phyloP scores from a whole-genome alignment of 2,797 vertebrate species.

The Pelochelys cantorii region DNA sequence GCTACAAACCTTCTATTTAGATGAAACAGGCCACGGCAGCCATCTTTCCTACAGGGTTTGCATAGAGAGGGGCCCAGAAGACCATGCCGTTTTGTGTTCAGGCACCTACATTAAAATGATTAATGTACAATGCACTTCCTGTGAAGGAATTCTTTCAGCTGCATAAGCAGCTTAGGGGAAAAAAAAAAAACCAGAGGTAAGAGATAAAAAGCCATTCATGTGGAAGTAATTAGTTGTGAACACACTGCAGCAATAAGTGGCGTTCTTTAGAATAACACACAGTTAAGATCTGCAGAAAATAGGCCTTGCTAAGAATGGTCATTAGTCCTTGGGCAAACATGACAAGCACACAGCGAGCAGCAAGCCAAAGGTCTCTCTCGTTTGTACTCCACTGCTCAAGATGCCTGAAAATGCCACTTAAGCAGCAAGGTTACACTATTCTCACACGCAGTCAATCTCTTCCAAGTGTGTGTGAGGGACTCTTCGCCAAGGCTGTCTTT shows the following conservation, averaged over 20 bases:
- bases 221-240: conserved; percentile 36
- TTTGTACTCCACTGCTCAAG: not conserved
- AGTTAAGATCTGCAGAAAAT: conserved; percentile 35
- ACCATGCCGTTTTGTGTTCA: conserved; percentile 43
- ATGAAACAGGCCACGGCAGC: conserved; percentile 33
- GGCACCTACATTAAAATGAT: conserved; percentile 39
- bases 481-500: conserved; percentile 45
- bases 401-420: not conserved
- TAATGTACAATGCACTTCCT: conserved; percentile 46
- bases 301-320: conserved; percentile 10
- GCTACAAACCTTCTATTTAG: not conserved
- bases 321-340: conserved; percentile 47
- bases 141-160: conserved; percentile 53
- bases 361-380: not conserved
- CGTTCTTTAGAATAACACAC: conserved; percentile 26
- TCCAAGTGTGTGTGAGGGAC: conserved; percentile 27
- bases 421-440: not conserved
- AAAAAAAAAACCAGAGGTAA: conserved; percentile 23
- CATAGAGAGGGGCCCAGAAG: not conserved
- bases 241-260: not conserved
- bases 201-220: conserved; percentile 21
- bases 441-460: conserved; percentile 36
- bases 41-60: not conserved
- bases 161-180: conserved; percentile 35
- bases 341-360: not conserved